phyloP scores from a whole-genome alignment of 2,888 invertebrate species.

The Camptogramma bilineatum region DNA sequence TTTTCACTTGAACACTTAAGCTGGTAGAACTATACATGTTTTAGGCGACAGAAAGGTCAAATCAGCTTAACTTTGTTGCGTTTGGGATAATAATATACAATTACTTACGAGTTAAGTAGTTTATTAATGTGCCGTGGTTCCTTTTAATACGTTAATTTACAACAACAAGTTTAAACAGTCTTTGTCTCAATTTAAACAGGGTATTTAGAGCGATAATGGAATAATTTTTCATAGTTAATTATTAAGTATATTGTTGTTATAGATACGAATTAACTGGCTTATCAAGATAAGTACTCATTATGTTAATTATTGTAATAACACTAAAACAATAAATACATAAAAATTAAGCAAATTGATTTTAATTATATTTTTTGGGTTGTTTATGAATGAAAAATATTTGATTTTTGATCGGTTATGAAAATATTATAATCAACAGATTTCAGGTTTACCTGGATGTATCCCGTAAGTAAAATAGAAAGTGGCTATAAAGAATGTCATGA shows the following conservation, averaged over 20 bases:
- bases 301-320: neutral
- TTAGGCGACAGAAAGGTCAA: slow-evolving; percentile 28
- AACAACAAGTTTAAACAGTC: slow-evolving; percentile 11
- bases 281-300: neutral
- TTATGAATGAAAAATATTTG: too few species aligned
- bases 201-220: slow-evolving; percentile 14
- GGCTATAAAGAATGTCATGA: too few species aligned
- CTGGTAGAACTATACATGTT: slow-evolving; percentile 3
- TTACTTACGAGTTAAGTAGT: slow-evolving; percentile 14
- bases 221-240: slow-evolving; percentile 1
- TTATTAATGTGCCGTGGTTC: slow-evolving; percentile 20
- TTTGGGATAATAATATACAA: slow-evolving; percentile 14
- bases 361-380: too few species aligned
- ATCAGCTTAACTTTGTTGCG: slow-evolving; percentile 13
- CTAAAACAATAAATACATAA: neutral
- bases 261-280: neutral
- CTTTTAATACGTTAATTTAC: slow-evolving; percentile 9
- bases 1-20: neutral
- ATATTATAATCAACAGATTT: too few species aligned
- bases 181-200: slow-evolving; percentile 18
- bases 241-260: slow-evolving; percentile 1
- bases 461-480: too few species aligned
- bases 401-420: too few species aligned
- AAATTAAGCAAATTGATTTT: too few species aligned
- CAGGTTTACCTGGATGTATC: too few species aligned